phyloP scores from a whole-genome alignment of 2,888 invertebrate genomes.

The Abrostola tripartita region DNA sequence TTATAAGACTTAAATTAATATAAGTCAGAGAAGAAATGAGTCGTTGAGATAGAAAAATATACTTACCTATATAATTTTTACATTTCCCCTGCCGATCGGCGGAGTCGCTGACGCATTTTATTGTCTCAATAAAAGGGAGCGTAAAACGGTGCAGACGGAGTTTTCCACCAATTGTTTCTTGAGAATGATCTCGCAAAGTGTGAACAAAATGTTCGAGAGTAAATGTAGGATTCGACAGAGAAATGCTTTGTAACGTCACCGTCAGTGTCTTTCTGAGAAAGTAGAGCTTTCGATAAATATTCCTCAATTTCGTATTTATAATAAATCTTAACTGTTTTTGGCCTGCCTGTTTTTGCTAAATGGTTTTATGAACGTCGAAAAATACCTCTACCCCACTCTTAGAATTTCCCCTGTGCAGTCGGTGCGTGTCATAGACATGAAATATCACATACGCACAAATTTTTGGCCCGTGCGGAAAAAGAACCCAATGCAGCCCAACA shows the following conservation, averaged over 20 bases:
- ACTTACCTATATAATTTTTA: constrained; percentile 13
- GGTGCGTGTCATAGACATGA: too few relatives aligned
- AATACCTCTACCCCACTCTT: too few relatives aligned
- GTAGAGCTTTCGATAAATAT: neutral
- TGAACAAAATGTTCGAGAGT: constrained; percentile 11
- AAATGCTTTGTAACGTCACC: neutral
- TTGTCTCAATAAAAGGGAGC: constrained; percentile 56
- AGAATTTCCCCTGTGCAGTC: too few relatives aligned
- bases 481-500: too few relatives aligned
- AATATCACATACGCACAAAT: too few relatives aligned
- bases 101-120: constrained; percentile 53
- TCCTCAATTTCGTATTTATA: too few relatives aligned
- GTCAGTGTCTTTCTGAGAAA: neutral
- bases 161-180: constrained; percentile 53
- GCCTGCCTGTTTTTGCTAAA: too few relatives aligned
- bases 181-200: constrained; percentile 40
- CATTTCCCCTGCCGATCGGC: neutral
- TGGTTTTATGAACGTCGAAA: too few relatives aligned
- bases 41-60: neutral
- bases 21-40: neutral
- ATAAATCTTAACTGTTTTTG: too few relatives aligned
- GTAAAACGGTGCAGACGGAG: constrained; percentile 32
- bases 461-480: too few relatives aligned
- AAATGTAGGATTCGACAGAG: neutral
- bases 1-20: neutral